A percentile compares a stretch with the other conserved stretches of the same genome.
phyloP scores from a whole-genome alignment of 2,797 vertebrate species.

The Petrocephalus sullivani region DNA sequence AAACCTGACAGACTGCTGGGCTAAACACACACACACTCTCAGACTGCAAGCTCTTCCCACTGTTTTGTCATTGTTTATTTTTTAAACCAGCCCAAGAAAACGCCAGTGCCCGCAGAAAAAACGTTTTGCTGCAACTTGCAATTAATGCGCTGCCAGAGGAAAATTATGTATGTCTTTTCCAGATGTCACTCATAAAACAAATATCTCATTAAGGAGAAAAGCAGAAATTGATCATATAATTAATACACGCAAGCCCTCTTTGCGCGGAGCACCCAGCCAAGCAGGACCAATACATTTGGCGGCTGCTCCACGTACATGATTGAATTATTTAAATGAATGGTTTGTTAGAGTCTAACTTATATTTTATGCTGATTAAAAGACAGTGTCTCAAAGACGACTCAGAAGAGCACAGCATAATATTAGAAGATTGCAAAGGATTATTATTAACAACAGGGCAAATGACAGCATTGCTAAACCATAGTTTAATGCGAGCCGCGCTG shows the following conservation, averaged over 20 bases:
- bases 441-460: not conserved
- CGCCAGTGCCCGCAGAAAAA: not conserved
- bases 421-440: not conserved
- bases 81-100: not conserved
- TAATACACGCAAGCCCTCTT: not conserved
- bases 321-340: slow-evolving; percentile 12
- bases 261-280: not conserved
- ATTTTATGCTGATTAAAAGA: slow-evolving; percentile 10
- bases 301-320: not conserved
- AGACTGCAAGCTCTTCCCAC: not conserved
- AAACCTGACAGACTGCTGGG: not conserved
- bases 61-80: not conserved
- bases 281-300: not conserved
- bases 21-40: not conserved
- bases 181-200: slow-evolving; percentile 14
- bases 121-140: not conserved
- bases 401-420: not conserved
- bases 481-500: not conserved
- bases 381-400: not conserved
- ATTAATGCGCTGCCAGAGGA: not conserved
- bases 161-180: not conserved
- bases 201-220: slow-evolving; percentile 15
- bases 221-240: slow-evolving; percentile 11
- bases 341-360: not conserved
- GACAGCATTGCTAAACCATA: not conserved